phyloP scores from a whole-genome alignment of 2,797 vertebrate species.

The Chaunax sp. region DNA sequence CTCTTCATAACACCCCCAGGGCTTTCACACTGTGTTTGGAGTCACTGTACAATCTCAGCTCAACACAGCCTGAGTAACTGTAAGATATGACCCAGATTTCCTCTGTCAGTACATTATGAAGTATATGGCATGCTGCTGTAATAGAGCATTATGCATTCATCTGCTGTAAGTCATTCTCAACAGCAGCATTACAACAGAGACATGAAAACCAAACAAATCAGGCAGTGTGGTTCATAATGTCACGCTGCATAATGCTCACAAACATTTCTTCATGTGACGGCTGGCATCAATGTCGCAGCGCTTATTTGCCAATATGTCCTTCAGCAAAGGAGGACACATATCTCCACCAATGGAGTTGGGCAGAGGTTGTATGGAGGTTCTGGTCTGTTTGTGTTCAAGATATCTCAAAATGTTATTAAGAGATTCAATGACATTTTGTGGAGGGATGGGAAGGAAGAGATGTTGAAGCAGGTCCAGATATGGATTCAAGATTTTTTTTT shows the following conservation, averaged over 20 bases:
- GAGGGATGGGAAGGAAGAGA: too few species aligned
- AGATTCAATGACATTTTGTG: too few species aligned
- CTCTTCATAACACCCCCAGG: conserved; percentile 21
- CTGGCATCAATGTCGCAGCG: neutral
- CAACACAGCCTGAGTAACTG: conserved; percentile 31
- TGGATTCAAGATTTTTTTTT: too few species aligned
- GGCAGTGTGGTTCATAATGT: neutral
- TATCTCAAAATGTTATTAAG: neutral
- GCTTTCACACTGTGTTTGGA: conserved; percentile 41
- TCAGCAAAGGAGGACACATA: neutral
- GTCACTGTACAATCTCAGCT: conserved; percentile 22
- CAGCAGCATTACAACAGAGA: neutral
- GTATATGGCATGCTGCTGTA: conserved; percentile 12
- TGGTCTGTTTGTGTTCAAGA: too few species aligned
- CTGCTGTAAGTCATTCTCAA: conserved; percentile 11
- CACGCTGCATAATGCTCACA: neutral
- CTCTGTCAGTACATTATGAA: conserved; percentile 14
- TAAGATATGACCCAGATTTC: conserved; percentile 49
- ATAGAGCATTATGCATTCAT: conserved; percentile 11
- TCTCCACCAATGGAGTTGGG: too few species aligned
- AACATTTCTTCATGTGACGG: neutral
- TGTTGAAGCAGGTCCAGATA: too few species aligned
- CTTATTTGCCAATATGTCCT: neutral
- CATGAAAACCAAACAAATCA: conserved; percentile 8
- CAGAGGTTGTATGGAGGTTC: too few species aligned